A percentile compares a stretch with the other conserved stretches of the same genome.
phyloP scores from a whole-genome alignment of 2,797 vertebrate genomes.

The Lithobates pipiens region DNA sequence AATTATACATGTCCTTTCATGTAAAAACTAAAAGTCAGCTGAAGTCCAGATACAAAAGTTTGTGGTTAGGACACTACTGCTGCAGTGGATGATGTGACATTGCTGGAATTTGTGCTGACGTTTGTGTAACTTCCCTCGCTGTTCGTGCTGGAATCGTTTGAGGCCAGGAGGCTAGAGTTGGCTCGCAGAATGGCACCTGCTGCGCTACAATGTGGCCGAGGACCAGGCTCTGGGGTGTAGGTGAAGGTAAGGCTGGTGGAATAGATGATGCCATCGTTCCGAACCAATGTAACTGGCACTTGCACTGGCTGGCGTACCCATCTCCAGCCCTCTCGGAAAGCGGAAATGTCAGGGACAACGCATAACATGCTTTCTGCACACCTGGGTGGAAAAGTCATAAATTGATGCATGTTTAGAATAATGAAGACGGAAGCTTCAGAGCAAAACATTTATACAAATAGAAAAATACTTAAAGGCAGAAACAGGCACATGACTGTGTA shows the following conservation, averaged over 20 bases:
- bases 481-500: no score
- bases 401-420: not conserved
- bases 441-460: no score
- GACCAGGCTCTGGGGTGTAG: slow-evolving; percentile 97
- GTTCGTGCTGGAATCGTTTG: slow-evolving; percentile 80
- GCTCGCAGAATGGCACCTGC: slow-evolving; percentile 95
- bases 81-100: slow-evolving; percentile 88
- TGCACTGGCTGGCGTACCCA: slow-evolving; percentile 99
- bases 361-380: slow-evolving; percentile 98
- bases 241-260: slow-evolving; percentile 99
- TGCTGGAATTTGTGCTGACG: slow-evolving; percentile 85
- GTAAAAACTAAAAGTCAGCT: slow-evolving; percentile 84
- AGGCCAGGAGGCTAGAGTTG: slow-evolving; percentile 86
- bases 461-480: no score
- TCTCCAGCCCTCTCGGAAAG: slow-evolving; percentile 98
- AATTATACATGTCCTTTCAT: slow-evolving; percentile 73
- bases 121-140: slow-evolving; percentile 81
- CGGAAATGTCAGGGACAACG: slow-evolving; percentile 98
- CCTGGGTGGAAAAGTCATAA: slow-evolving; percentile 70
- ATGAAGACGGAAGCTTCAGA: no score
- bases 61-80: slow-evolving; percentile 96
- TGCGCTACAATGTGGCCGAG: slow-evolving; percentile 95
- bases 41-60: slow-evolving; percentile 73
- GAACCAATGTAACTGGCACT: slow-evolving; percentile 97
- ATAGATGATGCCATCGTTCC: slow-evolving; percentile 98